phyloP scores from a whole-genome alignment of 2,888 invertebrate genomes.

The Aleiodes leptofemur region DNA sequence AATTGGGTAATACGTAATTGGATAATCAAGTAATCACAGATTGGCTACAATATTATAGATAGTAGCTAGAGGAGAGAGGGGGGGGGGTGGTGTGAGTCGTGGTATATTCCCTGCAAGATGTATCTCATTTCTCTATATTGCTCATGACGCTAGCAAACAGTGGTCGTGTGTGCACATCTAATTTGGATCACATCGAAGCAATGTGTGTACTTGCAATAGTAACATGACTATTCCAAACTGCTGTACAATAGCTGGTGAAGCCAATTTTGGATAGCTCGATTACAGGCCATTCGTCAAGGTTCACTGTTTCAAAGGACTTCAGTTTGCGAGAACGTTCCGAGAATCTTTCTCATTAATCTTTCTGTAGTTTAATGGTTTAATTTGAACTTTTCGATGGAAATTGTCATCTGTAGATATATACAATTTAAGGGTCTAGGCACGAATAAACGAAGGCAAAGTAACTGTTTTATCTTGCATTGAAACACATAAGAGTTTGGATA shows the following conservation, averaged over 20 bases:
- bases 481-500: no score
- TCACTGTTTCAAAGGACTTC: not conserved
- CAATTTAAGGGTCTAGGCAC: no score
- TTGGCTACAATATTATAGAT: constrained; percentile 5
- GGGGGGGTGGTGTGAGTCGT: not conserved
- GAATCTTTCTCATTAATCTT: no score
- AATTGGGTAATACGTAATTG: constrained; percentile 20
- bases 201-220: constrained; percentile 4
- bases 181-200: constrained; percentile 29
- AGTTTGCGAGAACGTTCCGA: no score
- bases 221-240: constrained; percentile 22
- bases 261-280: constrained; percentile 18
- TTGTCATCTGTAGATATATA: no score
- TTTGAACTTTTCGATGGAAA: no score
- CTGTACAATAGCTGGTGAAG: not conserved
- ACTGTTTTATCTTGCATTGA: no score
- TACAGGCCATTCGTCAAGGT: constrained; percentile 26
- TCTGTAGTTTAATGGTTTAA: no score
- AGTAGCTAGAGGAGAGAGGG: no score
- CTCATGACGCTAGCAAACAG: constrained; percentile 33
- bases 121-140: constrained; percentile 34
- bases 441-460: no score
- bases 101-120: not conserved
- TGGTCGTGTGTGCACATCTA: constrained; percentile 30
- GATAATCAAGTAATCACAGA: constrained; percentile 32